Evolutionary conservation across 2,888 invertebrate genomes (phyloP).

Genomic region (Cacoxenus indagator): DNA sequence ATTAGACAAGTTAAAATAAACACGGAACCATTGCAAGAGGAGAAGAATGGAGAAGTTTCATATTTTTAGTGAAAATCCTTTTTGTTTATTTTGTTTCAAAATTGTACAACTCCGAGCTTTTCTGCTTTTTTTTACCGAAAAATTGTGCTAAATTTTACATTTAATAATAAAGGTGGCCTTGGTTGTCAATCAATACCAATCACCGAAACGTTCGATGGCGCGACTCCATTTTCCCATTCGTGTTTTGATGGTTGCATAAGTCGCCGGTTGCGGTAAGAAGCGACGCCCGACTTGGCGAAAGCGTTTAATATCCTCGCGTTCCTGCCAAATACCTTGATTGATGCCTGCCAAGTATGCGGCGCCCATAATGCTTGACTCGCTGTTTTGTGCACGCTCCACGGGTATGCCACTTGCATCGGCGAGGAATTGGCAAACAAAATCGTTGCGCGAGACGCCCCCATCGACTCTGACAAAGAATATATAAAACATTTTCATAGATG

Average conservation of each 20-base stretch:
- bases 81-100: background rate
- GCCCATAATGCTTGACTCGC: constrained; percentile 89
- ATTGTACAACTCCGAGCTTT: background rate
- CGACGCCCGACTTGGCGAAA: constrained; percentile 75
- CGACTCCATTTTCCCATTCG: constrained; percentile 63
- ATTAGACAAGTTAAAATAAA: too few species aligned
- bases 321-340: constrained; percentile 83
- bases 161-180: too few species aligned
- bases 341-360: constrained; percentile 89
- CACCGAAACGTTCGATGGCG: constrained; percentile 65
- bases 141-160: constrained; percentile 5
- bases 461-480: constrained; percentile 78
- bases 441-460: constrained; percentile 96
- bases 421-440: constrained; percentile 90
- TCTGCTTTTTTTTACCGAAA: background rate
- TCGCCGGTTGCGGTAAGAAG: constrained; percentile 74
- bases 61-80: too few species aligned
- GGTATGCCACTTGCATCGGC: constrained; percentile 83
- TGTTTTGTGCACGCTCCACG: constrained; percentile 81
- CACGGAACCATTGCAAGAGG: too few species aligned
- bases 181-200: constrained; percentile 64
- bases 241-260: constrained; percentile 36
- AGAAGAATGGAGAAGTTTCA: too few species aligned
- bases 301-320: constrained; percentile 76
- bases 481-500: background rate